phyloP scores from a whole-genome alignment of 2,113 vertebrate genomes.

The Sprattus sprattus region DNA sequence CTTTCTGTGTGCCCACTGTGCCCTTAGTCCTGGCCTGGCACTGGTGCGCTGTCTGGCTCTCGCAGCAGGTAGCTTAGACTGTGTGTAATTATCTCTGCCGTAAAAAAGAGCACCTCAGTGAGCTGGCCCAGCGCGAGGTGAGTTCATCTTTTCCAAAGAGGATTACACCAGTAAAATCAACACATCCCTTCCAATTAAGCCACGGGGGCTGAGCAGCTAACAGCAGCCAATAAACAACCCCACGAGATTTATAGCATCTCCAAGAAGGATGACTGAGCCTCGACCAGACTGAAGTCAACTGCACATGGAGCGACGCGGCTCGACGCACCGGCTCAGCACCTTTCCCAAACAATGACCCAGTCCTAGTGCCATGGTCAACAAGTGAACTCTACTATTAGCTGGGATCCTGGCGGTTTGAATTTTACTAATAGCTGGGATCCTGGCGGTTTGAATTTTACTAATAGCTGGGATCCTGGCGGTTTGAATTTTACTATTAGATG shows the following conservation, averaged over 20 bases:
- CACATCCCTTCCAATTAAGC: constrained; percentile 25
- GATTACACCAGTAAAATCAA: constrained; percentile 46
- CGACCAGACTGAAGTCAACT: not conserved
- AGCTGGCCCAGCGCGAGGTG: constrained; percentile 48
- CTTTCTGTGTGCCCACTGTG: not conserved
- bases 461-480: not conserved
- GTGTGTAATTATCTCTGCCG: constrained; percentile 59
- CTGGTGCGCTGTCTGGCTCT: constrained; percentile 13
- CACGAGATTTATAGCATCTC: constrained; percentile 6
- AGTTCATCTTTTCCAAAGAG: constrained; percentile 62
- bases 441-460: not conserved
- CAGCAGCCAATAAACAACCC: constrained; percentile 35
- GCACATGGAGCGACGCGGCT: not conserved
- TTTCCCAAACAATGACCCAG: not conserved
- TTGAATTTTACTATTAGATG: not conserved
- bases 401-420: not conserved
- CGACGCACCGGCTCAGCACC: not conserved
- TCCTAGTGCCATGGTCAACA: constrained; percentile 3
- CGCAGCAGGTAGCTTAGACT: constrained; percentile 58
- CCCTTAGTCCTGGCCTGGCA: not conserved
- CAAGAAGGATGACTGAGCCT: constrained; percentile 13
- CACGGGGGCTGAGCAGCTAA: constrained; percentile 31
- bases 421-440: not conserved
- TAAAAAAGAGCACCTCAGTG: constrained; percentile 59
- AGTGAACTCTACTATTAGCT: not conserved